Percentiles rank a stretch among this genome's conserved stretches.
Conservation (phyloP, 2,113 vertebrate species). For the Ptyas mucosa region DNA sequence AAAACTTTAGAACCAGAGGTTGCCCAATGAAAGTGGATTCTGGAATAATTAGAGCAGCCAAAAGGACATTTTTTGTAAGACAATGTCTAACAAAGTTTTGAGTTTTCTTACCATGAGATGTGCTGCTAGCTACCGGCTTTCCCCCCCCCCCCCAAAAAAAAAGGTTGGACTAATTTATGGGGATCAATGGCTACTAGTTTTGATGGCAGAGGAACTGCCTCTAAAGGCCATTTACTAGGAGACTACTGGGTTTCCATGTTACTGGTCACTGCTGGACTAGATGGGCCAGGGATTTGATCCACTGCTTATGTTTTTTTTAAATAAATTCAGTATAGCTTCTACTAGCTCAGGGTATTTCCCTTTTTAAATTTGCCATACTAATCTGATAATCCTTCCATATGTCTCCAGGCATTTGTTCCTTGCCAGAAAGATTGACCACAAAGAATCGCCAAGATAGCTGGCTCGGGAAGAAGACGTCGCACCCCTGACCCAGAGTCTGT, state of each 20-base stretch:
- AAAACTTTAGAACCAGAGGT: neutral
- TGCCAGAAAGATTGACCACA: conserved; percentile 83
- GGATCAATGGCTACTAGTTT: neutral
- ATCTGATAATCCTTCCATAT: conserved; percentile 19
- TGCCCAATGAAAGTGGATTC: neutral
- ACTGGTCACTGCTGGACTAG: neutral
- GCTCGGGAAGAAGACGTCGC: conserved; percentile 95
- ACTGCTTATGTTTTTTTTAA: neutral
- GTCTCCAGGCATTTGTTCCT: conserved; percentile 77
- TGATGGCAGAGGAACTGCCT: neutral
- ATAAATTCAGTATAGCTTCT: neutral
- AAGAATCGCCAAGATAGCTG: conserved; percentile 99
- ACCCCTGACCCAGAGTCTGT: conserved; percentile 96
- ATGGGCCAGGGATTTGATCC: neutral
- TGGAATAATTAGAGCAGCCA: neutral
- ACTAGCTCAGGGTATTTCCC: neutral
- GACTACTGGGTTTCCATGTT: neutral
- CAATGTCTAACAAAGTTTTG: neutral
- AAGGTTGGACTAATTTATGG: neutral
- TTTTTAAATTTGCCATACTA: neutral
- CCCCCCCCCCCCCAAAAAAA: too few relatives aligned
- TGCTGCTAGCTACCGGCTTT: neutral
- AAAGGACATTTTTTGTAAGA: neutral
- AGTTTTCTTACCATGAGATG: neutral
- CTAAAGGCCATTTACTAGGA: neutral